phyloP scores from a whole-genome alignment of 2,113 vertebrate genomes.

The Mobula birostris region DNA sequence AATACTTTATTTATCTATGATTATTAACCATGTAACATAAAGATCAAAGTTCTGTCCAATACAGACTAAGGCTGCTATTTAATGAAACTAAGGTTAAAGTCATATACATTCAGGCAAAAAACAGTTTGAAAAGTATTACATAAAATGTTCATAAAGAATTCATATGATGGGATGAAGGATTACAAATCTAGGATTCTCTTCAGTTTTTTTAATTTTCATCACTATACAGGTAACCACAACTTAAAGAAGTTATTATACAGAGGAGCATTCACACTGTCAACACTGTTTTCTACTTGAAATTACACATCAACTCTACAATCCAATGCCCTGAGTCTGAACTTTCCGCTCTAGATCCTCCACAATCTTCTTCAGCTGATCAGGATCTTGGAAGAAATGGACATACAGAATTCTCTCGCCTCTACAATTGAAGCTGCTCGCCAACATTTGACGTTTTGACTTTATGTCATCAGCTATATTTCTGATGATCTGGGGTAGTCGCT shows the following conservation, averaged over 20 bases:
- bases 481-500: slow-evolving; percentile 63
- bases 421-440: slow-evolving; percentile 62
- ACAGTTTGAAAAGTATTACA: background rate
- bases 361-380: slow-evolving; percentile 61
- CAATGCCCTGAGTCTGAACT: slow-evolving; percentile 46
- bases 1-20: background rate
- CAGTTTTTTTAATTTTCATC: background rate
- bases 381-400: slow-evolving; percentile 72
- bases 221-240: background rate
- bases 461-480: slow-evolving; percentile 67
- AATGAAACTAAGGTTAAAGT: background rate
- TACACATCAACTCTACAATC: slow-evolving; percentile 40
- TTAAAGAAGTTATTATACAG: background rate
- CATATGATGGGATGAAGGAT: background rate
- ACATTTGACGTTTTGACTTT: slow-evolving; percentile 64
- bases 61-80: background rate
- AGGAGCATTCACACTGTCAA: background rate
- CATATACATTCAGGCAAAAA: background rate
- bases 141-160: background rate
- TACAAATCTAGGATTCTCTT: background rate
- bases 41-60: background rate
- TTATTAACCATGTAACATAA: background rate
- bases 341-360: slow-evolving; percentile 70
- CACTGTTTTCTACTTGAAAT: background rate
- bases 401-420: slow-evolving; percentile 77